Evolutionary conservation across 2,888 invertebrate genomes (phyloP).

Genomic region (Cantharis flavilabris): DNA sequence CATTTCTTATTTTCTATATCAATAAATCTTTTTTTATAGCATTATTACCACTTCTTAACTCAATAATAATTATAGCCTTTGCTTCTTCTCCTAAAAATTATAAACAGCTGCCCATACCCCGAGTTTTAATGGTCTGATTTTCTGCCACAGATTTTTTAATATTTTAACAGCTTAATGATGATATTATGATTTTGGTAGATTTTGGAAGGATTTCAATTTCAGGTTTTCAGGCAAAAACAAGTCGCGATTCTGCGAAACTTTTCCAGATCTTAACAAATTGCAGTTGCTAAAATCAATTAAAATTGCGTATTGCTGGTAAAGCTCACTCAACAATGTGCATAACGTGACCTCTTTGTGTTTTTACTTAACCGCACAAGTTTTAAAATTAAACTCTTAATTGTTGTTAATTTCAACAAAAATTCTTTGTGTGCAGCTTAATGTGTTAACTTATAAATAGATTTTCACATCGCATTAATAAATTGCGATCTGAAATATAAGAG

Average conservation of each 20-base stretch:
- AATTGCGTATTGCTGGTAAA: background rate
- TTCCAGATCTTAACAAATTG: background rate
- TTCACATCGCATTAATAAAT: background rate
- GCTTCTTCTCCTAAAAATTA: background rate
- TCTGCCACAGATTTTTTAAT: background rate
- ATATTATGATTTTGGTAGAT: background rate
- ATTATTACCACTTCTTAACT: background rate
- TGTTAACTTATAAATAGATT: background rate
- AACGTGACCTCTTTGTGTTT: background rate
- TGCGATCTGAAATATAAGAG: background rate
- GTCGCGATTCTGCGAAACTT: background rate
- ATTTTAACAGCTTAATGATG: background rate
- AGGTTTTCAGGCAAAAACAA: too few species aligned
- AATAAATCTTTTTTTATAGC: background rate
- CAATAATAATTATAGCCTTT: background rate
- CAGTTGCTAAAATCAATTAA: background rate
- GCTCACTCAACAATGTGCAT: background rate
- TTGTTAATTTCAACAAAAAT: background rate
- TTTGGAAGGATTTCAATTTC: too few species aligned
- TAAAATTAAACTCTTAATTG: background rate
- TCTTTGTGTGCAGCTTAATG: background rate
- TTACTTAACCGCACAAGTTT: background rate
- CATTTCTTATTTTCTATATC: slow-evolving; percentile 9
- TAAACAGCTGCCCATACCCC: background rate
- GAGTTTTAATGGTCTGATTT: background rate